These are phyloP conservation scores for Volucella inanis DNA, from an alignment of 2,888 invertebrate genomes.

Conservation along the genomic window DNA sequence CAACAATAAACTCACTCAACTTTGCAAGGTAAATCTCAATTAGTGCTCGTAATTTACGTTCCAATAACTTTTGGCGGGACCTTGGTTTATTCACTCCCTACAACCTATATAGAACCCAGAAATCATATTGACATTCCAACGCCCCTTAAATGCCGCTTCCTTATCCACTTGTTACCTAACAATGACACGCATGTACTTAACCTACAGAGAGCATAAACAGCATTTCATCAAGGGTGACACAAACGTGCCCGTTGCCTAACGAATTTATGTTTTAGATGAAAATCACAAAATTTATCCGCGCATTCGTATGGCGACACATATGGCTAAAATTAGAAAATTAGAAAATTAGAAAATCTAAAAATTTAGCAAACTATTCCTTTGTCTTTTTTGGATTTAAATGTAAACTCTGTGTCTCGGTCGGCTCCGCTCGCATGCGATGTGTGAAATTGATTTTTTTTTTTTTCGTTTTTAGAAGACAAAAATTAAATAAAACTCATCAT, in stretches of 20 bases:
- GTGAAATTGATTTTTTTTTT: slow-evolving; percentile 55
- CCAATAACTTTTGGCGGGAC: slow-evolving; percentile 12
- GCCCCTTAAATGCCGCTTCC: background rate
- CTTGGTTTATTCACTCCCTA: slow-evolving; percentile 11
- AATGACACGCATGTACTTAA: slow-evolving; percentile 30
- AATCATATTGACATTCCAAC: background rate
- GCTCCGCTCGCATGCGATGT: slow-evolving; percentile 31
- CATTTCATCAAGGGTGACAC: slow-evolving; percentile 43
- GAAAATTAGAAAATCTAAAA: slow-evolving; percentile 37
- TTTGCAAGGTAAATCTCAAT: slow-evolving; percentile 54
- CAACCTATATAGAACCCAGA: background rate
- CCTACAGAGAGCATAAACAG: slow-evolving; percentile 7
- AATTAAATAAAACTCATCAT: background rate
- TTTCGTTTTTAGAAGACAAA: slow-evolving; percentile 27
- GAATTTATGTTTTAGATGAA: slow-evolving; percentile 51
- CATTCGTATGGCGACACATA: background rate
- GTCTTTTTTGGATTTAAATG: too few relatives aligned
- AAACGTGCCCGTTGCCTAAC: background rate
- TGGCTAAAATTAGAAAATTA: slow-evolving; percentile 58
- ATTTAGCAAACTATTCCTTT: slow-evolving; percentile 27
- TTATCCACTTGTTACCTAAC: slow-evolving; percentile 31
- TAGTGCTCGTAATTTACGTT: slow-evolving; percentile 56
- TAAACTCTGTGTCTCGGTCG: slow-evolving; percentile 11
- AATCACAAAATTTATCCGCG: slow-evolving; percentile 34
- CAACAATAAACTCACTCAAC: slow-evolving; percentile 1